A percentile compares a stretch with the other conserved stretches of the same genome.
These are phyloP conservation scores for Thyatira batis DNA, from an alignment of 2,888 invertebrate genomes.

Conservation along the genomic window DNA sequence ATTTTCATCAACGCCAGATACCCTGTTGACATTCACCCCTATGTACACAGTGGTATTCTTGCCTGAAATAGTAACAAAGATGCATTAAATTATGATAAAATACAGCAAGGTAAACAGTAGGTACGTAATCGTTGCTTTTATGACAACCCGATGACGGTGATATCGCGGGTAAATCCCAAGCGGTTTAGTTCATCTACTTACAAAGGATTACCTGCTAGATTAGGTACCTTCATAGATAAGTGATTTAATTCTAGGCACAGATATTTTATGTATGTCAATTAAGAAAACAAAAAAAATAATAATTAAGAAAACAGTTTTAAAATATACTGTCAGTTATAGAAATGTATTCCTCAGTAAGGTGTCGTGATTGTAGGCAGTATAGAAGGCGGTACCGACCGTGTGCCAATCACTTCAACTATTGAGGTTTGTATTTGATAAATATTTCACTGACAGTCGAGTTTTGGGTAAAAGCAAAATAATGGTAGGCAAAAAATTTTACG, in stretches of 20 bases:
- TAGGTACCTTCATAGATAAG: no score
- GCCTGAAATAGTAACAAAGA: conserved; percentile 60
- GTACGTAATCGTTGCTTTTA: conserved; percentile 43
- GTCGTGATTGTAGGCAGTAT: conserved; percentile 13
- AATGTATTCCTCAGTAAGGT: conserved; percentile 10
- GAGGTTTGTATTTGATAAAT: neutral
- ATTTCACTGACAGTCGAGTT: neutral
- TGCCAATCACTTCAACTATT: neutral
- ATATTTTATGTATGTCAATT: no score
- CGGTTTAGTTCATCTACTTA: neutral
- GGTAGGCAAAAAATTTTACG: neutral
- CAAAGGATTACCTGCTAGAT: neutral
- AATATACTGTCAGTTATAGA: neutral
- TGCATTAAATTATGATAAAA: conserved; percentile 7
- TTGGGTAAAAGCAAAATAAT: neutral
- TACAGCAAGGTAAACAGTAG: conserved; percentile 12
- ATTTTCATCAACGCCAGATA: conserved; percentile 85
- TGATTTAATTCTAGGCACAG: no score
- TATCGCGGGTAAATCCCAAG: conserved; percentile 37
- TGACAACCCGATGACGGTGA: conserved; percentile 40
- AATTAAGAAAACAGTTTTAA: neutral
- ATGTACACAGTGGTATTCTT: conserved; percentile 83
- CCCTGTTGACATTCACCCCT: conserved; percentile 83
- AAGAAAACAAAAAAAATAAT: no score
- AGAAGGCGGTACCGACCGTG: neutral